Conservation (phyloP, 2,797 vertebrate species). For the Hephaestus fuliginosus region DNA sequence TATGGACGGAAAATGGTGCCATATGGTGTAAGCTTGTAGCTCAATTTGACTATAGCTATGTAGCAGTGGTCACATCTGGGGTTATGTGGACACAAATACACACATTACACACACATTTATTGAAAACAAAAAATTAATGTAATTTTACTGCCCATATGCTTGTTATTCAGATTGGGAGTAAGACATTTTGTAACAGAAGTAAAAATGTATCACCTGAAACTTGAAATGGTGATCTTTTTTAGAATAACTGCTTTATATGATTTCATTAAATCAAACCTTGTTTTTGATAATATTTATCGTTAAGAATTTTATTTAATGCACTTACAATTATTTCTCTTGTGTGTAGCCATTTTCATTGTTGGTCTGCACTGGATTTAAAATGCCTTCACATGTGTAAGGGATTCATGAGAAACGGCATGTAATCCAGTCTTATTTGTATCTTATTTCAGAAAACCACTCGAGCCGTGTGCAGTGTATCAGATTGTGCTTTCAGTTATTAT, state of each 20-base stretch:
- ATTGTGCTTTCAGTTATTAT: not conserved
- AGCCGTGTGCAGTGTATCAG: not conserved
- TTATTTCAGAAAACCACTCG: not conserved
- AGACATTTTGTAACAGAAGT: not conserved
- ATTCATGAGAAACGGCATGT: not conserved
- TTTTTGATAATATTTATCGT: not conserved
- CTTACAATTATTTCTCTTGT: not conserved
- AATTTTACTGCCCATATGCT: not conserved
- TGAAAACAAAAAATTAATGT: not conserved
- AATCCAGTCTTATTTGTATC: not conserved
- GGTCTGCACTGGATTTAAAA: not conserved
- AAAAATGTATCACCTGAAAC: not conserved
- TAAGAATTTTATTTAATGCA: not conserved
- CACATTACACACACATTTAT: not conserved
- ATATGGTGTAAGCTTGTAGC: conserved; percentile 70
- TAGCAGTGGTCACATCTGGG: conserved; percentile 46
- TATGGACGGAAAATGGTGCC: conserved; percentile 56
- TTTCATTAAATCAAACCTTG: no score
- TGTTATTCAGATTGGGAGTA: not conserved
- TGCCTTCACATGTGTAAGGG: not conserved
- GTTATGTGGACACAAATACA: conserved; percentile 25
- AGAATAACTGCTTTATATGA: no score
- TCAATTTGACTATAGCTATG: conserved; percentile 53
- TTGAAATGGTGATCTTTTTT: not conserved
- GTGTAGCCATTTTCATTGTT: not conserved